Percentiles rank a stretch among this genome's conserved stretches.
phyloP scores from a whole-genome alignment of 2,797 vertebrate genomes.

The Anguilla pacifica region DNA sequence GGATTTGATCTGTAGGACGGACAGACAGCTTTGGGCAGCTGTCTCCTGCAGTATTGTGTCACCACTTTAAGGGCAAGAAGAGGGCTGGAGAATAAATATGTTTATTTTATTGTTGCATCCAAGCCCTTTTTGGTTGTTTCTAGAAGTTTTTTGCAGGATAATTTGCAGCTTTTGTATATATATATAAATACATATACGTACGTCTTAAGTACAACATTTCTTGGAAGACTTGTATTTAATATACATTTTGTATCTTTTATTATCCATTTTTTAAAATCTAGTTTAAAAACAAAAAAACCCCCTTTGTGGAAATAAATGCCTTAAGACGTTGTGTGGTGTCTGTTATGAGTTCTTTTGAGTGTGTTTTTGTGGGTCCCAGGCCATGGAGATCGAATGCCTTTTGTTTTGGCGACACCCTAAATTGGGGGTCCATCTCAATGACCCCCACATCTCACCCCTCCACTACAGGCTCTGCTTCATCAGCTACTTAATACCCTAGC shows the following conservation, averaged over 20 bases:
- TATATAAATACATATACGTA: constrained; percentile 36
- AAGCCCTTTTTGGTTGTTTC: constrained; percentile 51
- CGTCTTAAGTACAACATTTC: constrained; percentile 53
- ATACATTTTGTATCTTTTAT: constrained; percentile 72
- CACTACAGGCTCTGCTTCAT: not conserved
- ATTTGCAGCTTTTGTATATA: constrained; percentile 78
- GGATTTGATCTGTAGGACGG: not conserved
- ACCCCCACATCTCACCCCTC: not conserved
- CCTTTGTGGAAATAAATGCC: constrained; percentile 69
- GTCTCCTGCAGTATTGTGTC: not conserved
- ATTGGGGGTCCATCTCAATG: not conserved
- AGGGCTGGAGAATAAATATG: constrained; percentile 59
- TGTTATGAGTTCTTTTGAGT: not conserved
- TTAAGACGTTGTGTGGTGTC: constrained; percentile 45
- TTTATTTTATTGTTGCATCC: constrained; percentile 64
- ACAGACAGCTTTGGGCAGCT: not conserved
- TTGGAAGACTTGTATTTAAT: constrained; percentile 70
- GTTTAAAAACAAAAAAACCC: constrained; percentile 39
- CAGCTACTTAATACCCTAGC: not conserved
- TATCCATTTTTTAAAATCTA: constrained; percentile 71
- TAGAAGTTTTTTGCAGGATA: constrained; percentile 58
- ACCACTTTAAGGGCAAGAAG: constrained; percentile 49
- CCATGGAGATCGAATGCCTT: not conserved
- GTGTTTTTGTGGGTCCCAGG: not conserved
- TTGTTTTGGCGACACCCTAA: not conserved